Evolutionary conservation across 2,888 invertebrate genomes (phyloP).

Genomic region (Leistus spinibarbis): DNA sequence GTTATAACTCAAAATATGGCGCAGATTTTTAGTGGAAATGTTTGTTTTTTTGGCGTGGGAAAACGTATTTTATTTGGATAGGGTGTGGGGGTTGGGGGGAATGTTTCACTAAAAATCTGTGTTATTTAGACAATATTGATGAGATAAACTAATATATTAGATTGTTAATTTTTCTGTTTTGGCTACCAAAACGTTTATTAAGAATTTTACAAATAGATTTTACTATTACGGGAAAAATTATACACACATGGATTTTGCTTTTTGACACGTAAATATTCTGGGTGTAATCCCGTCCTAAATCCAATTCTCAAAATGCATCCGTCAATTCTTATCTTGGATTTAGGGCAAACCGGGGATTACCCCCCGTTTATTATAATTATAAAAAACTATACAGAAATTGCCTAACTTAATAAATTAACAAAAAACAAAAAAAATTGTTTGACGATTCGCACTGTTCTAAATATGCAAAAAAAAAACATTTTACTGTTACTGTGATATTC

Average conservation of each 20-base stretch:
- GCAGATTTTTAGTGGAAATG: not conserved
- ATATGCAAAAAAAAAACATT: conserved; percentile 45
- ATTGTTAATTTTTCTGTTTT: not conserved
- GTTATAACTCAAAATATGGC: not conserved
- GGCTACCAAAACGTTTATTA: not conserved
- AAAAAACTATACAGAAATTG: not conserved
- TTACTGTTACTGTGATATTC: conserved; percentile 57
- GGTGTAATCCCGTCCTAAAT: conserved; percentile 39
- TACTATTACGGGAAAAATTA: not conserved
- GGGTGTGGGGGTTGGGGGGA: not conserved
- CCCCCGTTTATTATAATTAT: too few relatives aligned
- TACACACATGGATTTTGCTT: conserved; percentile 1
- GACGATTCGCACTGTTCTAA: conserved; percentile 45
- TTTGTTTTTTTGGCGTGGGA: not conserved
- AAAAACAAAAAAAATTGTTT: conserved; percentile 33
- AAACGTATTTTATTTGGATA: not conserved
- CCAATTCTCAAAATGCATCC: not conserved
- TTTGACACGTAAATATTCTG: conserved; percentile 38
- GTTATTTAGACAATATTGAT: not conserved
- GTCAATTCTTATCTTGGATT: not conserved
- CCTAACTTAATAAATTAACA: conserved; percentile 21
- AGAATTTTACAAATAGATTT: not conserved
- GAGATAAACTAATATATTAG: not conserved
- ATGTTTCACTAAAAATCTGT: not conserved
- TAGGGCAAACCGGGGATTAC: too few relatives aligned